Base-by-base conservation (phyloP, 2,888 invertebrate species). In the Torymus auratus region DNA sequence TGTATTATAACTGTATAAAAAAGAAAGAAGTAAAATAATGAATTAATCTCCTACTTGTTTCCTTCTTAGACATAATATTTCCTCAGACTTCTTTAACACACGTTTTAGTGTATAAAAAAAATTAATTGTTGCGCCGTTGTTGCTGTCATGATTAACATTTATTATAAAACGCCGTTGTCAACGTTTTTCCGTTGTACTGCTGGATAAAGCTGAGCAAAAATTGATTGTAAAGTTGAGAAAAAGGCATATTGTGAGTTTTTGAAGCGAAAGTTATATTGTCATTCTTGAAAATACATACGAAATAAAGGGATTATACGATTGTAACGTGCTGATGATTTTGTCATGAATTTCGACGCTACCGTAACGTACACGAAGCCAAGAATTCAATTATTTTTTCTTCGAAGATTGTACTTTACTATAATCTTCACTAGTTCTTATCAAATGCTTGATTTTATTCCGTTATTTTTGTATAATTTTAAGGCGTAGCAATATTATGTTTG, bases 1-100 rank as follows among this genome's bases (percentile, higher is more conserved):
- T 87, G 86, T 87, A 88, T 85, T 85, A 86, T 86, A 88, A 62
- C 85, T 88, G 87, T 86, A 86, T 86, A 87, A 87, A 85, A 86
- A 72, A 55, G 41, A 60, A 70, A 72, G 56, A 67, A 41, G 41
- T 41, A 41, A 65, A 71, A 83, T 64, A 76, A 62, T 20, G 65
- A 78, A 73, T 79, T 75, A 60, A 78, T 75, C 72, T 68, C 53
- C 68, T 72, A 72, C 58, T 79, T 79, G 79, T 79, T 82, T 82
- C 71, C 76, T 76, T 79, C 72, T 77, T 72, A 73, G 72, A 64
- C 41, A 64, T 78, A 76, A 76, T 79, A 76, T 72, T 41, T 69
- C 56, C 70, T 72, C 23, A 76, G 75, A 71, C 72, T 68, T 78
- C 69, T 76, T 79, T 76, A 79, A 79, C 76, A 73, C 79, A 79